These are phyloP conservation scores for Geophilus truncorum DNA, from an alignment of 2,888 invertebrate genomes.

Conservation along the genomic window DNA sequence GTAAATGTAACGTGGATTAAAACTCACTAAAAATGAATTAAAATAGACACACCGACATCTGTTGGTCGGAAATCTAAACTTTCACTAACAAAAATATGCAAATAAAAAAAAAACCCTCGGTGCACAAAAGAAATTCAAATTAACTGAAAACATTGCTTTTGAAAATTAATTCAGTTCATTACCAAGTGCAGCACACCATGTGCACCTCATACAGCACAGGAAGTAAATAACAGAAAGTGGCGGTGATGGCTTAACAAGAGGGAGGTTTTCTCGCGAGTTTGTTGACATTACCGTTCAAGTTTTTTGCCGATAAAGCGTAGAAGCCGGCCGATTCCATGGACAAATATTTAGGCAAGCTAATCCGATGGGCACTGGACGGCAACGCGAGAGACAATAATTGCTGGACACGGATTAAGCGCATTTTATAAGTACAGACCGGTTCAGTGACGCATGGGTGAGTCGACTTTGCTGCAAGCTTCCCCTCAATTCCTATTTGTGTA, in stretches of 20 bases:
- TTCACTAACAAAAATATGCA: too few species aligned
- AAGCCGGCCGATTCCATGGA: conserved; percentile 6
- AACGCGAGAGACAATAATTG: not conserved
- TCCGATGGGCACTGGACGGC: not conserved
- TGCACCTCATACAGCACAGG: too few species aligned
- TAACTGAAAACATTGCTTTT: too few species aligned
- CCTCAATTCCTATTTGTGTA: not conserved
- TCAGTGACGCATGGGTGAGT: not conserved
- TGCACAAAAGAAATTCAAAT: not conserved
- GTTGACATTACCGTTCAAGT: conserved; percentile 31
- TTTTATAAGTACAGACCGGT: not conserved
- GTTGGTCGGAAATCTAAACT: not conserved
- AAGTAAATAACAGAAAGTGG: too few species aligned
- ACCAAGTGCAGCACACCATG: too few species aligned
- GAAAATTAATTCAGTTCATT: too few species aligned
- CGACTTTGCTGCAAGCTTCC: not conserved
- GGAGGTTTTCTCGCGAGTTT: not conserved
- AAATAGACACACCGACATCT: not conserved
- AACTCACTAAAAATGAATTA: not conserved
- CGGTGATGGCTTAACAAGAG: not conserved
- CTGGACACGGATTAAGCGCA: not conserved
- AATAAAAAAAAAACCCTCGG: too few species aligned
- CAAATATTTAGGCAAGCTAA: not conserved
- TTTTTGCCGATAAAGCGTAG: conserved; percentile 32
- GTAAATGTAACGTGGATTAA: not conserved